Evolutionary conservation across 2,888 invertebrate species (phyloP).

Genomic region (Podotricha telesiphe): DNA sequence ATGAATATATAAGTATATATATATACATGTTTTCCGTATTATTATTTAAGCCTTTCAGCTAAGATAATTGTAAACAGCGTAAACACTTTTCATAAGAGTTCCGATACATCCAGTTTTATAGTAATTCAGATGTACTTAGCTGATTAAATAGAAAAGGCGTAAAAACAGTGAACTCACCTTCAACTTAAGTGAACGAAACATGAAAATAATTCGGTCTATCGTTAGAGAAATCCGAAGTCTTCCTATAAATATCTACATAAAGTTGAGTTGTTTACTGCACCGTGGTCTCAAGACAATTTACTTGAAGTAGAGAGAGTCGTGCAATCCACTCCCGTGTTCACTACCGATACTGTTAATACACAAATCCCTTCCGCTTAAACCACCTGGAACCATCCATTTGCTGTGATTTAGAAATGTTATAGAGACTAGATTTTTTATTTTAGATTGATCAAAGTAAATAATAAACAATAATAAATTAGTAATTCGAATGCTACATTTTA

Average conservation of each 20-base stretch:
- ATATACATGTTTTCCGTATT: no score
- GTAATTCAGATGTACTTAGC: slow-evolving; percentile 61
- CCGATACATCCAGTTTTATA: slow-evolving; percentile 47
- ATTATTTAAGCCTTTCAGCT: not conserved
- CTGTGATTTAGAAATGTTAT: slow-evolving; percentile 53
- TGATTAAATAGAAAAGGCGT: slow-evolving; percentile 66
- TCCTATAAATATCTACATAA: slow-evolving; percentile 74
- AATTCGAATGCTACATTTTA: no score
- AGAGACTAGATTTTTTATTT: not conserved
- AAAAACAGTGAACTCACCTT: slow-evolving; percentile 60
- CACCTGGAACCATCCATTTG: slow-evolving; percentile 69
- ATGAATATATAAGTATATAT: no score
- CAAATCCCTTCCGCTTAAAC: slow-evolving; percentile 65
- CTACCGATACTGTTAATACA: slow-evolving; percentile 62
- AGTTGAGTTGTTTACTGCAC: slow-evolving; percentile 76
- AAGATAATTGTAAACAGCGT: slow-evolving; percentile 4
- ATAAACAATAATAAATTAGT: no score
- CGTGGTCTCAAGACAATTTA: slow-evolving; percentile 80
- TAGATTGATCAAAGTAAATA: no score
- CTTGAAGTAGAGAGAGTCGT: slow-evolving; percentile 82
- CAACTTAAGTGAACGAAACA: slow-evolving; percentile 55
- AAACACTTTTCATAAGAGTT: slow-evolving; percentile 43
- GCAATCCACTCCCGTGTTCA: slow-evolving; percentile 77
- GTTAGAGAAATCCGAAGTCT: slow-evolving; percentile 69
- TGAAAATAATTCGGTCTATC: slow-evolving; percentile 67